Conservation (phyloP, 2,888 invertebrate species). For the Drosophila anomalipes region DNA sequence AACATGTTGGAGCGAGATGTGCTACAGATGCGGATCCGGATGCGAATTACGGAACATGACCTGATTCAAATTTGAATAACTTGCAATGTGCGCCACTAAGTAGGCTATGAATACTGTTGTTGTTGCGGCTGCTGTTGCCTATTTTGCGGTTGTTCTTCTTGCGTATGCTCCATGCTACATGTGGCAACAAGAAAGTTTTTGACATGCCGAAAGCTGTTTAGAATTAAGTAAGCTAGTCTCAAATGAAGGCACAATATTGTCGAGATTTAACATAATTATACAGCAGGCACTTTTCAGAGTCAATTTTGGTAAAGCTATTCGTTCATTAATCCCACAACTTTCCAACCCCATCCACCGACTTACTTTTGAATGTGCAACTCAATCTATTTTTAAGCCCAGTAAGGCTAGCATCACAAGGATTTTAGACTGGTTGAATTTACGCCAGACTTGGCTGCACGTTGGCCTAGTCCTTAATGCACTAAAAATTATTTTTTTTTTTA, state of each 20-base stretch:
- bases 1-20: constrained; percentile 9
- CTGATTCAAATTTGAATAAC: constrained; percentile 75
- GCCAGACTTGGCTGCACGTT: neutral
- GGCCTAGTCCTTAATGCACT: neutral
- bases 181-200: neutral
- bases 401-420: neutral
- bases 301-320: neutral
- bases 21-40: neutral
- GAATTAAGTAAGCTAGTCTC: neutral
- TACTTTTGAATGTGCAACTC: neutral
- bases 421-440: neutral
- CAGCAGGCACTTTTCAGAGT: neutral
- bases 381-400: neutral
- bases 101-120: constrained; percentile 62
- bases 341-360: neutral
- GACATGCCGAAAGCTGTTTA: constrained; percentile 1
- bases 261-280: neutral
- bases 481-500: neutral
- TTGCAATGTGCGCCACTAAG: constrained; percentile 68
- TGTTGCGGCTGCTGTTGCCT: constrained; percentile 11
- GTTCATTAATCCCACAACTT: neutral
- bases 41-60: constrained; percentile 7
- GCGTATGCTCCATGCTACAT: constrained; percentile 19
- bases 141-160: constrained; percentile 7
- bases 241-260: neutral